Conservation (phyloP, 2,888 invertebrate species). For the Rhagophthalmus giganteus region DNA sequence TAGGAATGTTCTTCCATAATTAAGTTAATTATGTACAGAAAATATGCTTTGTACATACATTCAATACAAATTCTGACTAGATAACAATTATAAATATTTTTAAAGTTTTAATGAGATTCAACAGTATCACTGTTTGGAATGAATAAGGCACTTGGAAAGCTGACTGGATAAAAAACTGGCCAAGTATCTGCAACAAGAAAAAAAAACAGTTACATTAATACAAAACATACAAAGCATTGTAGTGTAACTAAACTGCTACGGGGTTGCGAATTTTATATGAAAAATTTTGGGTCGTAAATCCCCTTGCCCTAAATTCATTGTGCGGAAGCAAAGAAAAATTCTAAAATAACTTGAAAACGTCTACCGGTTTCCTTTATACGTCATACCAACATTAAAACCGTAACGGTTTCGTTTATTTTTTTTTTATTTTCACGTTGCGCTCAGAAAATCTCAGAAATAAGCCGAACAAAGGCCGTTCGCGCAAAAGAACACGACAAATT, state of each 20-base stretch:
- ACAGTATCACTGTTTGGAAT: constrained; percentile 21
- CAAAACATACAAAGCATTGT: too few species aligned
- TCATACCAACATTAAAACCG: too few species aligned
- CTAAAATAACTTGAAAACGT: not conserved
- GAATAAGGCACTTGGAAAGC: constrained; percentile 13
- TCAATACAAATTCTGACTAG: constrained; percentile 22
- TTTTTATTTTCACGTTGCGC: too few species aligned
- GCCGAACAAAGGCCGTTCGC: constrained; percentile 8
- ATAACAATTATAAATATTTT: constrained; percentile 15
- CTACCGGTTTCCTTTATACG: too few species aligned
- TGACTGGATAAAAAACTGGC: constrained; percentile 3
- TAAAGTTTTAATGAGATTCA: constrained; percentile 18
- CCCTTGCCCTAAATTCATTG: not conserved
- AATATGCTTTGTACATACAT: constrained; percentile 17
- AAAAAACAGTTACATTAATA: not conserved
- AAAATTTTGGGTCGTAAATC: not conserved
- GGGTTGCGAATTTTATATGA: too few species aligned
- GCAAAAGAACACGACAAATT: constrained; percentile 17
- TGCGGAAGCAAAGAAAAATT: not conserved
- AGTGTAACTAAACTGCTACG: too few species aligned
- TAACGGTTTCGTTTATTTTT: too few species aligned
- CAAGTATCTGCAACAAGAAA: constrained; percentile 6
- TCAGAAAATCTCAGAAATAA: not conserved
- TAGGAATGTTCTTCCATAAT: constrained; percentile 2
- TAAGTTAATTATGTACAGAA: constrained; percentile 8